phyloP scores from a whole-genome alignment of 2,797 vertebrate species.

The Sciurus vulgaris region DNA sequence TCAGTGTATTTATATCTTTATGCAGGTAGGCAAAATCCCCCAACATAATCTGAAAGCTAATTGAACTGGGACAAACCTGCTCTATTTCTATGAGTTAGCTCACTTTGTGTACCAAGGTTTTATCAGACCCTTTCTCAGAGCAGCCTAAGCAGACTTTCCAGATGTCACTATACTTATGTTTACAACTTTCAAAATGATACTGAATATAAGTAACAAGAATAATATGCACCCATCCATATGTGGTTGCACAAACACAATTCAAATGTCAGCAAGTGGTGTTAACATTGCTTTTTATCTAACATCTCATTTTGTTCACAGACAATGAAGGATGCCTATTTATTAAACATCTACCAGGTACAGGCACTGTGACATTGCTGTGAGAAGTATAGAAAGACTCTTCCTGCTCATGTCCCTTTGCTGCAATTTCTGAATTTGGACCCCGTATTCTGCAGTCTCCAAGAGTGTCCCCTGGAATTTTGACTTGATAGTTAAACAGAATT shows the following conservation, averaged over 20 bases:
- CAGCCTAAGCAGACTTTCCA: conserved; percentile 49
- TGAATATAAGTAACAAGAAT: background rate
- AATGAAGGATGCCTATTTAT: conserved; percentile 61
- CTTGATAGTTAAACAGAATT: conserved; percentile 56
- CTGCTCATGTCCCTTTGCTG: background rate
- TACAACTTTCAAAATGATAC: conserved; percentile 66
- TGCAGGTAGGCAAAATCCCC: background rate
- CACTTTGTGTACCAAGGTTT: conserved; percentile 3
- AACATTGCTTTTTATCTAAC: conserved; percentile 51
- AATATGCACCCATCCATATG: background rate
- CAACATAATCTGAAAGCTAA: conserved; percentile 9
- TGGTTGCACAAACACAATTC: conserved; percentile 64
- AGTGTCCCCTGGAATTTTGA: conserved; percentile 18
- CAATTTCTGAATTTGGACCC: background rate
- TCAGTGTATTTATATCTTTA: background rate
- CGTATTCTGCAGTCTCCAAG: conserved; percentile 17
- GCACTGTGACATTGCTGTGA: background rate
- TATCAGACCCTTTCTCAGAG: conserved; percentile 49
- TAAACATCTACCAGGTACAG: background rate
- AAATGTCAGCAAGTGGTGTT: conserved; percentile 55
- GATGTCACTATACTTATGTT: conserved; percentile 16
- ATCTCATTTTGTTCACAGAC: conserved; percentile 41
- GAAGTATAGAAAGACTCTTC: background rate
- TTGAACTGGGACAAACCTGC: background rate
- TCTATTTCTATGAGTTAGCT: conserved; percentile 7